Base-by-base conservation (phyloP, 1,140 invertebrate species). In the Coboldia fuscipes region DNA sequence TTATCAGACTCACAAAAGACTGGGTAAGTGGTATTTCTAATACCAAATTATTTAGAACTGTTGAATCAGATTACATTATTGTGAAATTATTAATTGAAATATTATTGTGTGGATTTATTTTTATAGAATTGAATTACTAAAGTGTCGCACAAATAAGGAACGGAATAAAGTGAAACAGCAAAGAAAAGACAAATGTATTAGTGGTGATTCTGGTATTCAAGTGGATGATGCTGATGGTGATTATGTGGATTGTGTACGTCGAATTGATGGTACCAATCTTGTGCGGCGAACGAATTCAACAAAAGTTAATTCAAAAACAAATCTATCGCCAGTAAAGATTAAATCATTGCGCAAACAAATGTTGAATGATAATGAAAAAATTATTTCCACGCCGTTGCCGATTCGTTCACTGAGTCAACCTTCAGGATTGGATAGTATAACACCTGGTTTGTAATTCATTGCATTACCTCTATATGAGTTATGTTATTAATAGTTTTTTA, bases 161-260 rank as follows among this genome's bases (percentile, higher is more conserved):
- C 58, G 69, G 23, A 72, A 72, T 42, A 71, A 72, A 44, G 72
- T 65, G 27, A 75, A 75, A 50, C 70, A 70, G 17, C 67, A 69
- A 20, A 59, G 73, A 34, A 70, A 62, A 42, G 67, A 71, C 33
- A 78, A 78, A 50, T 78, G 75, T 48, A 75, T 75, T 51, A 75
- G 71, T 42, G 74, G 72, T 9, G 75, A 79, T 48, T 75, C 71
- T 31, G 75, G 75, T 20, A 76, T 77, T 45, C 71, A 75, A 50
- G 70, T 75, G 35, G 70, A 74, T 57, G 60, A 70, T 37, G 54
- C 52, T 27, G 48, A 52, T 37, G 51, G 52, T 37, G 51, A 54
- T 6, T 48, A 48, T 20, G 52, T 43, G 39, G 32, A 41, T 30
- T 13, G 15, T 15, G 29, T 30, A 15, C 14, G 17, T 15, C 2